phyloP scores from a whole-genome alignment of 2,888 invertebrate species.

The Coenonympha arcania region DNA sequence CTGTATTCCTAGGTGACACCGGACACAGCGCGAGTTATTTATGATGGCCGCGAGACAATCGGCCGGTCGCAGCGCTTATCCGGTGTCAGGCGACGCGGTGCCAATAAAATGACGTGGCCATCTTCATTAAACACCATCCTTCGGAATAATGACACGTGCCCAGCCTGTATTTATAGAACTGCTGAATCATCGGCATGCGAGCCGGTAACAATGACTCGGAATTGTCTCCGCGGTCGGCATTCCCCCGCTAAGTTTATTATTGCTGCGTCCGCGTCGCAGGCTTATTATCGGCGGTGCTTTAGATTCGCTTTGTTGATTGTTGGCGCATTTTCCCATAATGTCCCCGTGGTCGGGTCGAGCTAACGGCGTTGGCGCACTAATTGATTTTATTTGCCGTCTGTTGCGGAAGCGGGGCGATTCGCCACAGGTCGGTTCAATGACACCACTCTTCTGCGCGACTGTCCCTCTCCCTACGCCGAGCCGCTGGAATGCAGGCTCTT shows the following conservation, averaged over 20 bases:
- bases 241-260: constrained; percentile 16
- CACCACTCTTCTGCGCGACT: constrained; percentile 42
- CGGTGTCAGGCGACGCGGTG: constrained; percentile 62
- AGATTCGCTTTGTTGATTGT: constrained; percentile 24
- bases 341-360: constrained; percentile 26
- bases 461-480: constrained; percentile 40
- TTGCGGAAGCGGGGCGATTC: constrained; percentile 56
- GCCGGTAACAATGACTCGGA: constrained; percentile 26
- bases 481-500: constrained; percentile 50
- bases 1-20: constrained; percentile 64
- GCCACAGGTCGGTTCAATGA: constrained; percentile 61
- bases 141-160: constrained; percentile 64
- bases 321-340: constrained; percentile 28
- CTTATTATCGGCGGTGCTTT: constrained; percentile 18
- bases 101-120: constrained; percentile 69
- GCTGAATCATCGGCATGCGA: constrained; percentile 51
- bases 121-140: constrained; percentile 67
- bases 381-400: constrained; percentile 56
- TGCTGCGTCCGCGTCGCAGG: constrained; percentile 4
- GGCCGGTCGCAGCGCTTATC: constrained; percentile 66
- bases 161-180: constrained; percentile 51
- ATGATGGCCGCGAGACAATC: constrained; percentile 71
- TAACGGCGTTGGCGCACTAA: constrained; percentile 48
- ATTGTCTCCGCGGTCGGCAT: constrained; percentile 21
- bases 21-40: constrained; percentile 69